These are phyloP conservation scores for Dicyrtoma fusca DNA, from an alignment of 2,888 invertebrate genomes.

Conservation along the genomic window DNA sequence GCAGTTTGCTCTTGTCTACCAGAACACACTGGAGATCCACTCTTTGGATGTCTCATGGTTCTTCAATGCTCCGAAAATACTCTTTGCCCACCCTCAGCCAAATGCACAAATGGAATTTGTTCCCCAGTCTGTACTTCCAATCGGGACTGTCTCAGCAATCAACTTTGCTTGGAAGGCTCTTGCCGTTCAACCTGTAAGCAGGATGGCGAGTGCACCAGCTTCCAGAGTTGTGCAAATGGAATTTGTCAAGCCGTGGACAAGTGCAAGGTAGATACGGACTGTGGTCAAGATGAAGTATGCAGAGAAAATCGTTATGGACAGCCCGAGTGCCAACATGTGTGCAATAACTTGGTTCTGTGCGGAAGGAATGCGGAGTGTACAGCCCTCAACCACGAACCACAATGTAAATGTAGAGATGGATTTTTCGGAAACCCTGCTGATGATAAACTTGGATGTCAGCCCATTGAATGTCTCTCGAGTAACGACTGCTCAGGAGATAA, in stretches of 20 bases:
- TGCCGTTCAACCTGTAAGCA: conserved; percentile 81
- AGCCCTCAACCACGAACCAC: conserved; percentile 72
- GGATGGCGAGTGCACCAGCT: conserved; percentile 80
- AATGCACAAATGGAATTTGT: conserved; percentile 81
- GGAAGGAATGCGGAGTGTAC: conserved; percentile 79
- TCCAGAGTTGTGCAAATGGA: conserved; percentile 80
- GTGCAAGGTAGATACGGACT: conserved; percentile 74
- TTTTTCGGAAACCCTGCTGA: conserved; percentile 75
- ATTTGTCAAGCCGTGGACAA: conserved; percentile 82
- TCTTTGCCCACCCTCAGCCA: conserved; percentile 82
- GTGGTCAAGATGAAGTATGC: conserved; percentile 74
- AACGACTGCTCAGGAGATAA: conserved; percentile 79
- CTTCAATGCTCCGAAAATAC: conserved; percentile 79
- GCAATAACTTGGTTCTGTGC: conserved; percentile 70
- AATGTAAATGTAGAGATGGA: conserved; percentile 77
- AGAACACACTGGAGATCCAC: conserved; percentile 83
- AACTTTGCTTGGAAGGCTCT: conserved; percentile 81
- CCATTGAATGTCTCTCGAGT: conserved; percentile 74
- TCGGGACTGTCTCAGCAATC: conserved; percentile 82
- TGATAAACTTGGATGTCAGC: conserved; percentile 77
- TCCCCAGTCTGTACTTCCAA: conserved; percentile 70
- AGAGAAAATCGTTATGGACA: conserved; percentile 69
- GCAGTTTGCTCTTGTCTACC: conserved; percentile 81
- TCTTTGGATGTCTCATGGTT: conserved; percentile 79
- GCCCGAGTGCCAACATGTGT: conserved; percentile 75